These are phyloP conservation scores for human (Homo sapiens) DNA, from an alignment of 2,113 vertebrate species.

Conservation along the genomic window GRCh38 chr6:33676001-33676500, in stretches of 20 bases:
- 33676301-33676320: rapidly evolving
- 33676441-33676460: neutral
- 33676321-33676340: neutral
- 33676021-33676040: neutral
- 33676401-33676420: too few relatives aligned
- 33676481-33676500: neutral
- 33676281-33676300: neutral
- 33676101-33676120: rapidly evolving
- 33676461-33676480: neutral
- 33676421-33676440: neutral
- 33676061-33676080: neutral
- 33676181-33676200: neutral
- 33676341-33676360: neutral
- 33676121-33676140: neutral
- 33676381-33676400: neutral
- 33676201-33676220: neutral
- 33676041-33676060: rapidly evolving
- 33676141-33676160: neutral
- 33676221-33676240: rapidly evolving
- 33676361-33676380: neutral
- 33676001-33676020: neutral
- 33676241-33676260: neutral
- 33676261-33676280: rapidly evolving
- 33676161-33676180: rapidly evolving
- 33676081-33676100: neutral